These are phyloP conservation scores for Oscheius onirici DNA, from an alignment of 2,888 invertebrate genomes.

Conservation along the genomic window DNA sequence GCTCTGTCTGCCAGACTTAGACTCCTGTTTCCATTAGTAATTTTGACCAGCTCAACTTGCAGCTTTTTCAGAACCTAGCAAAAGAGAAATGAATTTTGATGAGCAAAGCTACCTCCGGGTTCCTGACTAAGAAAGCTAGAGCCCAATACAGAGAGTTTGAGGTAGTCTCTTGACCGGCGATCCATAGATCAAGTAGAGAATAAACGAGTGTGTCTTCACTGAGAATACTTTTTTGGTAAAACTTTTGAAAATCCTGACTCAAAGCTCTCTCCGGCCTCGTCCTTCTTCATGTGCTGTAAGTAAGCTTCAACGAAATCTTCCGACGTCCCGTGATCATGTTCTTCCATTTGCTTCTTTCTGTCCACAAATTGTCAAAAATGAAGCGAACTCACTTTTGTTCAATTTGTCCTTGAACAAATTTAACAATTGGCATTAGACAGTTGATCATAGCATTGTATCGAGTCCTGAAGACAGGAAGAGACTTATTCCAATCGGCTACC, in stretches of 20 bases:
- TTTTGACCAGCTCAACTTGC: constrained; percentile 35
- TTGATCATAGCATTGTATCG: neutral
- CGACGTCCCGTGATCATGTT: constrained; percentile 34
- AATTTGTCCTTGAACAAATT: constrained; percentile 15
- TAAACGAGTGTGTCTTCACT: constrained; percentile 39
- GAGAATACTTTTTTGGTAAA: constrained; percentile 27
- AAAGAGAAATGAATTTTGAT: neutral
- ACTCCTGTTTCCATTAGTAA: constrained; percentile 30
- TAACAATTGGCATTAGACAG: neutral
- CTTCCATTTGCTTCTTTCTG: constrained; percentile 39
- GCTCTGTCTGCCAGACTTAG: constrained; percentile 35
- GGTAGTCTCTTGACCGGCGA: constrained; percentile 58
- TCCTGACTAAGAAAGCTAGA: constrained; percentile 37
- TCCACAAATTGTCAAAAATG: neutral
- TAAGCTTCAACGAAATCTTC: constrained; percentile 50
- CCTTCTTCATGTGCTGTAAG: constrained; percentile 41
- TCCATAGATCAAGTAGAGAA: constrained; percentile 48
- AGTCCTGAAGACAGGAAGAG: neutral
- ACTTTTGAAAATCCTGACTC: neutral
- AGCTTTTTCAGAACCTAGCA: constrained; percentile 31
- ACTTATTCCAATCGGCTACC: neutral
- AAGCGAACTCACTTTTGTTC: constrained; percentile 7
- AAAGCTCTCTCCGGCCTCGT: constrained; percentile 22
- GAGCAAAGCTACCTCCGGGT: constrained; percentile 38
- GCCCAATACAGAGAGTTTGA: constrained; percentile 51